These are phyloP conservation scores for Noctua pronuba DNA, from an alignment of 2,888 invertebrate species.

Conservation along the genomic window DNA sequence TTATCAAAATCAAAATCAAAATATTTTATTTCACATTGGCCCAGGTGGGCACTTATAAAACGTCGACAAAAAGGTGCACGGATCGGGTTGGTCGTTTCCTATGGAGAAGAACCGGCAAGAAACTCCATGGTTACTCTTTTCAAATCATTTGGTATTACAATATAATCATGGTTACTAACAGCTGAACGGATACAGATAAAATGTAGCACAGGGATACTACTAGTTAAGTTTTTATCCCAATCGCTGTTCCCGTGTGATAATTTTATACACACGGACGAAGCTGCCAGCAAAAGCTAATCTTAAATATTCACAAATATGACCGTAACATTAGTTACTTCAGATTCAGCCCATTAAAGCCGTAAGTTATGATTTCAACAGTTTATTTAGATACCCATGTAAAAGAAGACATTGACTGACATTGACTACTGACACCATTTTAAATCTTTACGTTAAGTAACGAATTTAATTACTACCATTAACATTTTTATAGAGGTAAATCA, in stretches of 20 bases:
- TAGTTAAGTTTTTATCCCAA: neutral
- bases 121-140: no score
- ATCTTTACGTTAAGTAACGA: conserved; percentile 38
- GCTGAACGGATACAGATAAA: neutral
- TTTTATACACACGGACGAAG: neutral
- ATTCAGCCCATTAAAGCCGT: neutral
- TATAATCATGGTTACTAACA: no score
- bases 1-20: no score
- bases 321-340: neutral
- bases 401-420: conserved; percentile 53
- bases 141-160: no score
- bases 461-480: conserved; percentile 45
- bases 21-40: no score
- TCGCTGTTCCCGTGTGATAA: neutral
- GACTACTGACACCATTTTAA: conserved; percentile 42
- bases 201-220: neutral
- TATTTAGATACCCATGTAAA: conserved; percentile 12
- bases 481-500: conserved; percentile 45
- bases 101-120: no score
- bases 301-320: neutral
- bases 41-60: no score
- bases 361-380: conserved; percentile 38
- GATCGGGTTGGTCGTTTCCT: no score
- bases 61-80: no score
- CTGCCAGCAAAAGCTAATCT: neutral